These are phyloP conservation scores for Ecliptopera silaceata DNA, from an alignment of 2,888 invertebrate species.

Conservation along the genomic window DNA sequence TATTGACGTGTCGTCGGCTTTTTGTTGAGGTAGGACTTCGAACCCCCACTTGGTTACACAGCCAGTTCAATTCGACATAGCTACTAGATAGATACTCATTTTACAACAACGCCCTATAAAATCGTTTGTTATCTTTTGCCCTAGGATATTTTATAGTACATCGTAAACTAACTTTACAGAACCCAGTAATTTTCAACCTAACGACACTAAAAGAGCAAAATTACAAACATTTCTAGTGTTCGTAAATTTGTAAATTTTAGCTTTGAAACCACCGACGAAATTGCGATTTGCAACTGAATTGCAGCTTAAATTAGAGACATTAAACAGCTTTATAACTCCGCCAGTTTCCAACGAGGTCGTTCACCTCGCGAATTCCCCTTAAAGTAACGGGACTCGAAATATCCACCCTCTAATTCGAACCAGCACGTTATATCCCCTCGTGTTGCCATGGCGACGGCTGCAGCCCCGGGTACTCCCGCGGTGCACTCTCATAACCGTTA, in stretches of 20 bases:
- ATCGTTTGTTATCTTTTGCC: neutral
- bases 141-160: slow-evolving; percentile 10
- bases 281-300: slow-evolving; percentile 49
- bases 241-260: slow-evolving; percentile 42
- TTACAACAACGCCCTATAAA: neutral
- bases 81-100: neutral
- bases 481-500: slow-evolving; percentile 63
- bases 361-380: slow-evolving; percentile 78
- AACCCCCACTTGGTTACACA: neutral
- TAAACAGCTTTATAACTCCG: slow-evolving; percentile 42
- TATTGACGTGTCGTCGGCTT: neutral
- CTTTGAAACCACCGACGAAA: slow-evolving; percentile 34
- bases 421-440: slow-evolving; percentile 61
- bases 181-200: slow-evolving; percentile 18
- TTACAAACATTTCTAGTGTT: slow-evolving; percentile 31
- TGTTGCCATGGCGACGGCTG: slow-evolving; percentile 64
- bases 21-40: neutral
- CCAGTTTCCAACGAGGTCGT: slow-evolving; percentile 56
- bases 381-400: slow-evolving; percentile 71
- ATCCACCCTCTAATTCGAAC: slow-evolving; percentile 72
- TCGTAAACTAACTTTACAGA: slow-evolving; percentile 24
- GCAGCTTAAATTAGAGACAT: slow-evolving; percentile 49
- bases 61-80: neutral
- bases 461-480: slow-evolving; percentile 54
- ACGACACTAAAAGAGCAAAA: slow-evolving; percentile 28